Evolutionary conservation across 2,113 vertebrate species (phyloP).

Genomic region (Lipotes vexillifer): DNA sequence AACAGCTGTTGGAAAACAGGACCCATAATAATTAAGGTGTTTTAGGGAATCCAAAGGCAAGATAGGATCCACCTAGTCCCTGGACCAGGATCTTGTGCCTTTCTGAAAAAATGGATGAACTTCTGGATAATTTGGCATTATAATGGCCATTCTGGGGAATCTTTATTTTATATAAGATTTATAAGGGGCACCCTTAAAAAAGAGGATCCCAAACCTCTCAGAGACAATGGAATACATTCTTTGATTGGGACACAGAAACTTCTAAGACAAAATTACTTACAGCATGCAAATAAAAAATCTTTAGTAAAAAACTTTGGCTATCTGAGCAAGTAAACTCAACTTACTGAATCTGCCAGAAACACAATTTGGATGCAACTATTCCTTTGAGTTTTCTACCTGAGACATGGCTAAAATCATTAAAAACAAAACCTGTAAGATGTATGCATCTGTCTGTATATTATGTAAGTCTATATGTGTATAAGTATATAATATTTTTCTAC

Average conservation of each 20-base stretch:
- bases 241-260: neutral
- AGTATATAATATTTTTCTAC: neutral
- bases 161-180: neutral
- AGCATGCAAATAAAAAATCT: neutral
- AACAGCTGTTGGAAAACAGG: neutral
- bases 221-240: neutral
- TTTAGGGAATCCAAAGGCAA: neutral
- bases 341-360: neutral
- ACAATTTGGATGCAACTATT: neutral
- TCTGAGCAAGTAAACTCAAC: neutral
- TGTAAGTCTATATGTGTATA: neutral
- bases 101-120: neutral
- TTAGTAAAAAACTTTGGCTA: neutral
- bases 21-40: neutral
- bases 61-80: neutral
- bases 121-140: neutral
- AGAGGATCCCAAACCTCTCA: neutral
- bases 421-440: neutral
- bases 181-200: neutral
- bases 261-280: neutral
- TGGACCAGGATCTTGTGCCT: neutral
- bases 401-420: neutral
- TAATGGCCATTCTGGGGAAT: neutral
- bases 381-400: neutral
- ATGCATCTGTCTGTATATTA: neutral